phyloP scores from a whole-genome alignment of 2,888 invertebrate species.

The Lepetodrilus schrolli region DNA sequence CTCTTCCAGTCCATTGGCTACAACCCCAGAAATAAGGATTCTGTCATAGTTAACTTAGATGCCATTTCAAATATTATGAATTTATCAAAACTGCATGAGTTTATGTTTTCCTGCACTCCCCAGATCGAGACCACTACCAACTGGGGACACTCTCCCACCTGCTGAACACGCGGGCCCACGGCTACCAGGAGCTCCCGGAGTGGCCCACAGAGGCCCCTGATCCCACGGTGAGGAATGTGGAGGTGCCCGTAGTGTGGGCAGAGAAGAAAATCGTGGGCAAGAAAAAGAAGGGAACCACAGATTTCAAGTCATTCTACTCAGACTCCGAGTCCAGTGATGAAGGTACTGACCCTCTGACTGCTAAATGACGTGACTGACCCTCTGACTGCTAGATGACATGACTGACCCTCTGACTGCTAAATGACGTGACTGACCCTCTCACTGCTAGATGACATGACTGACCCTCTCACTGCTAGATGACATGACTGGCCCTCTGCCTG shows the following conservation, averaged over 20 bases:
- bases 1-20: too few relatives aligned
- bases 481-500: too few relatives aligned
- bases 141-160: constrained; percentile 96
- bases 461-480: too few relatives aligned
- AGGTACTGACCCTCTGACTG: constrained; percentile 31
- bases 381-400: too few relatives aligned
- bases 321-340: constrained; percentile 75
- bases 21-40: too few relatives aligned
- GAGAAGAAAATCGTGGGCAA: constrained; percentile 49
- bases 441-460: too few relatives aligned
- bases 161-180: constrained; percentile 87
- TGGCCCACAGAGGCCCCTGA: constrained; percentile 87
- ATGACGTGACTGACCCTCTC: too few relatives aligned
- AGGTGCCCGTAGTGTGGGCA: constrained; percentile 66
- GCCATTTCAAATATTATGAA: too few relatives aligned
- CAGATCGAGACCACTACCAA: constrained; percentile 90
- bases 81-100: too few relatives aligned
- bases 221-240: constrained; percentile 85
- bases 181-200: constrained; percentile 90
- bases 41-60: too few relatives aligned
- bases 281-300: constrained; percentile 65
- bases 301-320: constrained; percentile 81
- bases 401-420: too few relatives aligned
- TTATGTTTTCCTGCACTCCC: too few relatives aligned
- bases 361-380: constrained; percentile 43